Evolutionary conservation across 1,140 invertebrate species (phyloP), one percentile per base, ranked within the genome.

Genomic region (Pseudomyrmex gracilis): DNA sequence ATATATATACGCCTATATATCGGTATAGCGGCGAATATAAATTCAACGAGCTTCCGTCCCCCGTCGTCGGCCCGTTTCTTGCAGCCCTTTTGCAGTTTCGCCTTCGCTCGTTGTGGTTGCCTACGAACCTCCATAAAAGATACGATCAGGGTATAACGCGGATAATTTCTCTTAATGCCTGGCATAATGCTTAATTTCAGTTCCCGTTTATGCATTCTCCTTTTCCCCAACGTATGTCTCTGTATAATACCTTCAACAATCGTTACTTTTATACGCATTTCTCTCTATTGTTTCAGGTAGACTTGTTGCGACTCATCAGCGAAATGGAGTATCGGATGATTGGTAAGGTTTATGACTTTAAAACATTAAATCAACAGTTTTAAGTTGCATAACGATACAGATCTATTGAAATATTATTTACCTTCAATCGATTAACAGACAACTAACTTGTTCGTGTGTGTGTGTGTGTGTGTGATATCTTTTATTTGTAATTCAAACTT

Each of bases 91-190:
- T 34, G 22, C 64, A 55, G n/a, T n/a, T n/a, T 73, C 57, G 45
- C 22, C 47, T 57, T 67, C 47, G 58, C 55, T 64, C 68, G 60
- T 80, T 67, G 51, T 8, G 20, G 71, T 68, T 64, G 49, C 77
- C 82, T 61, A 67, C 68, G 83, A 89, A 89, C 85, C 82, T 70
- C 73, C 71, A 83, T 90, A 90, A 91, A 90, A 89, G 73, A 66
- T 57, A 58, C 57, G 70, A 80, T 88, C 80, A 80, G 83, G 78
- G 64, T 77, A 85, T 83, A 84, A 87, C 82, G 73, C 83, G 68
- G 85, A 92, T 92, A 91, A 91, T 92, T 93, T 92, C 82, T 74
- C 88, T 77, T 88, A 90, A 90, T 90, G 80, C 76, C 64, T 49
- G 67, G 73, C 78, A 85, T 91, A 84, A 90, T 80, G 83, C 73